Base-by-base conservation (phyloP, 2,113 vertebrate species). In the Strix uralensis region DNA sequence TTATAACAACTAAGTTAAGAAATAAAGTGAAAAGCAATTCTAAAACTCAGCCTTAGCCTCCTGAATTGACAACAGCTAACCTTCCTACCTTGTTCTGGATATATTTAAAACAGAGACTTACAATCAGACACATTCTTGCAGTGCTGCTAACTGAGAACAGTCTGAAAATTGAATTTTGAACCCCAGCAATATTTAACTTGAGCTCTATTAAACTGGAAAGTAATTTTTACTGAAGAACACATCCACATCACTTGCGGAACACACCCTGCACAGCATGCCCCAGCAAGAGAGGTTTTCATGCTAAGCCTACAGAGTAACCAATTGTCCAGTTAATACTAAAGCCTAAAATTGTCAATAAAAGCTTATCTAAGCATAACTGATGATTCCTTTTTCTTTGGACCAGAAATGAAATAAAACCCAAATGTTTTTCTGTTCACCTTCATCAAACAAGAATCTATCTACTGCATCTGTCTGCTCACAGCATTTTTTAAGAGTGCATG, bases 381-480 rank as follows among this genome's bases (percentile, higher is more conserved):
- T 34, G 2, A 26, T 30, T 58, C 78, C 38, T 58, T 15, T 67
- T 86, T 26, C 34, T 61, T 79, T 42, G 34, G 11, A 58, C 18
- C 2, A 72, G 10, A 61, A 23, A 5, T 19, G 2, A n/a, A 32
- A 54, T 38, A 63, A 5, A 11, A 5, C 47, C 23, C 1, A 1
- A 15, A n/a, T 12, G 2, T 8, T 57, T 38, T 69, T 70, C 29
- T 59, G 11, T 85, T 72, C 18, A 46, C 7, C 18, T 86, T 78
- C 19, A 59, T 51, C 29, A 74, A 80, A 69, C 30, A 72, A 61
- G 14, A 74, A 65, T 25, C 5, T 22, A n/a, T n/a, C 40, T 26
- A 66, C 26, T 15, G 10, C 4, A 4, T 26, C 42, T 63, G 30
- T 13, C 40, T 58, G 44, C 36, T 65, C 34, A 72, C 32, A 57